Evolutionary conservation across 2,797 vertebrate species (phyloP).

Genomic region (Tenualosa ilisha): DNA sequence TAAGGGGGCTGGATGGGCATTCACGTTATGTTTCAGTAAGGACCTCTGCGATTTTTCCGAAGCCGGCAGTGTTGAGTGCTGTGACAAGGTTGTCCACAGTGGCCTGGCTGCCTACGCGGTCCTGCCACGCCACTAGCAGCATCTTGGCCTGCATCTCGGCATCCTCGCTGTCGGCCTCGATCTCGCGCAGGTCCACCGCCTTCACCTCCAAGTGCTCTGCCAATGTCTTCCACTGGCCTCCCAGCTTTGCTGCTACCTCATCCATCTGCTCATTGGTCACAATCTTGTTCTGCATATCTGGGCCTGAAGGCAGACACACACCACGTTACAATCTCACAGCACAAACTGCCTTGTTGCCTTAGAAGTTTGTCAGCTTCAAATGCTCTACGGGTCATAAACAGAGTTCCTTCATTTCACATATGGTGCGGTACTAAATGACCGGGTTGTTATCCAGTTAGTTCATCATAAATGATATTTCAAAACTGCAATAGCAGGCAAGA

Average conservation of each 20-base stretch:
- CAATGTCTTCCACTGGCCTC: constrained; percentile 86
- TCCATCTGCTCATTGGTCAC: constrained; percentile 92
- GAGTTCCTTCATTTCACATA: neutral
- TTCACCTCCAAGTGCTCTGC: constrained; percentile 92
- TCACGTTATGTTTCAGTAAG: constrained; percentile 74
- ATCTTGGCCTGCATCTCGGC: constrained; percentile 92
- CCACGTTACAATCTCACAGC: neutral
- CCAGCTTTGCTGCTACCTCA: constrained; percentile 84
- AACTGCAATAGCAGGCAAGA: no score
- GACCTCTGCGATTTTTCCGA: constrained; percentile 82
- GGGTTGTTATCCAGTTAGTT: no score
- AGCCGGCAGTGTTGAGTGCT: constrained; percentile 81
- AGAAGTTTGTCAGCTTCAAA: neutral
- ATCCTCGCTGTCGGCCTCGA: constrained; percentile 92
- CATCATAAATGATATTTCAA: no score
- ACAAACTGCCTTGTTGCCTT: neutral
- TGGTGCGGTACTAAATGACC: neutral
- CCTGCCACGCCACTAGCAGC: constrained; percentile 95
- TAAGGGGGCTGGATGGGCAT: neutral
- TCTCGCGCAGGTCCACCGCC: constrained; percentile 86
- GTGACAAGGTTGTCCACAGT: constrained; percentile 83
- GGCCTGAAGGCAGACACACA: constrained; percentile 72
- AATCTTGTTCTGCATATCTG: constrained; percentile 87
- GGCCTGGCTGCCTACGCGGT: constrained; percentile 87
- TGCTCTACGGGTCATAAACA: neutral